Base-by-base conservation (phyloP, 2,888 invertebrate genomes). In the Lapara coniferarum region DNA sequence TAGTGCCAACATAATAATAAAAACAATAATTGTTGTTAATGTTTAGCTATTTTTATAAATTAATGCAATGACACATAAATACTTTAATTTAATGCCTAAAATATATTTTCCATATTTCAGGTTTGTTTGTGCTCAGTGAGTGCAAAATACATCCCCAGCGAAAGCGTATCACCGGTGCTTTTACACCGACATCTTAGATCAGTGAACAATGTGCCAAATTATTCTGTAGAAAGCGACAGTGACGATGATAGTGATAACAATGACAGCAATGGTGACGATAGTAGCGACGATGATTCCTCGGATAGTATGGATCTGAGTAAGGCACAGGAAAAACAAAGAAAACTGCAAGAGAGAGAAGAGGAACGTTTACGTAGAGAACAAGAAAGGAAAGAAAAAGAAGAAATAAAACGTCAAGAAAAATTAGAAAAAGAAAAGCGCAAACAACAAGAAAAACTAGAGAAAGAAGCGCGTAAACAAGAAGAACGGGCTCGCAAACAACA, bases 111-210 rank as follows among this genome's bases (percentile, higher is more conserved):
- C 52, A 56, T 67, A n/a, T 67, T 59, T 71, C 82, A 93, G 93
- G 84, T 88, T 71, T 88, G 89, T 82, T 75, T 91, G 69, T 89
- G 89, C 76, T 73, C 89, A 71, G 89, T 84, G 70, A 88, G 88
- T 76, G 92, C 93, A 79, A 93, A 93, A 86, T 89, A 93, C 79
- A 76, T 93, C 72, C 92, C 92, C 16, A 81, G 89, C 74, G 90
- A 92, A 77, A 80, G 77, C 69, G 81, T 82, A 74, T 77, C 84
- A 37, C 82, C 77, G 70, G 75, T 78, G 66, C 75, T 86, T 68
- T 76, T 85, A 75, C 76, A 82, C 73, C 81, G 84, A 53, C 78
- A 82, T 72, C 80, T 79, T 70, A 81, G 85, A 77, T 84, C 84
- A 69, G 78, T 82, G 59, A 86, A 83, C 63, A 84, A 88, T 70